Conservation (phyloP, 2,888 invertebrate genomes). For the Mimumesa dahlbomi region DNA sequence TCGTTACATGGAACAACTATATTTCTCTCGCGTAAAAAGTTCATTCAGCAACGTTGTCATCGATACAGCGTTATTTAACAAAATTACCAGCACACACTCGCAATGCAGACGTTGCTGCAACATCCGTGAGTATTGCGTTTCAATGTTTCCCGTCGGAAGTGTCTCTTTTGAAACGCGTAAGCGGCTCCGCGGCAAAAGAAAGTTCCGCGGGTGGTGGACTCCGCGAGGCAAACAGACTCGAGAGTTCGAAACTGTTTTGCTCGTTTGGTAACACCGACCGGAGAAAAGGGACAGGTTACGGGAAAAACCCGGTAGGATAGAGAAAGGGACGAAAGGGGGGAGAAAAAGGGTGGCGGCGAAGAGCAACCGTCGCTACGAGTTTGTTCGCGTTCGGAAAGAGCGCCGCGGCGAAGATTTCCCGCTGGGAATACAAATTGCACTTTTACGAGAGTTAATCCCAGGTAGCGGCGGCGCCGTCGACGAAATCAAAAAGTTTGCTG, state of each 20-base stretch:
- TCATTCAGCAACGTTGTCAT: no score
- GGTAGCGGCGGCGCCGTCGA: constrained; percentile 45
- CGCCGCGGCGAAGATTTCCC: constrained; percentile 38
- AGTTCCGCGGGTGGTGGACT: background rate
- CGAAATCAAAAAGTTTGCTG: constrained; percentile 66
- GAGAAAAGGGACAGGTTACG: no score
- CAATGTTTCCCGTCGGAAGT: background rate
- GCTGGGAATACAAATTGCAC: constrained; percentile 68
- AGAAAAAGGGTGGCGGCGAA: constrained; percentile 1
- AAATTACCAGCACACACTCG: no score
- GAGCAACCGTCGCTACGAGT: background rate
- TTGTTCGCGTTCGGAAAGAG: background rate
- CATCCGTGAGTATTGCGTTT: no score
- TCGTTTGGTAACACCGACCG: no score
- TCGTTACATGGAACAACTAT: no score
- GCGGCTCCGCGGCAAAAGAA: no score
- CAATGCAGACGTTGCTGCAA: no score
- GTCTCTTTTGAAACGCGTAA: background rate
- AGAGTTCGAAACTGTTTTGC: constrained; percentile 35
- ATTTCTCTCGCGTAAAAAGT: no score
- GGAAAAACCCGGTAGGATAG: background rate
- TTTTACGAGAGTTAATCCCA: constrained; percentile 69
- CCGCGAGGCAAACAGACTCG: constrained; percentile 16
- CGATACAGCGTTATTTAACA: no score
- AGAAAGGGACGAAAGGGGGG: constrained; percentile 5